Conservation (phyloP, 2,797 vertebrate genomes). For the Leucoraja ocellata region DNA sequence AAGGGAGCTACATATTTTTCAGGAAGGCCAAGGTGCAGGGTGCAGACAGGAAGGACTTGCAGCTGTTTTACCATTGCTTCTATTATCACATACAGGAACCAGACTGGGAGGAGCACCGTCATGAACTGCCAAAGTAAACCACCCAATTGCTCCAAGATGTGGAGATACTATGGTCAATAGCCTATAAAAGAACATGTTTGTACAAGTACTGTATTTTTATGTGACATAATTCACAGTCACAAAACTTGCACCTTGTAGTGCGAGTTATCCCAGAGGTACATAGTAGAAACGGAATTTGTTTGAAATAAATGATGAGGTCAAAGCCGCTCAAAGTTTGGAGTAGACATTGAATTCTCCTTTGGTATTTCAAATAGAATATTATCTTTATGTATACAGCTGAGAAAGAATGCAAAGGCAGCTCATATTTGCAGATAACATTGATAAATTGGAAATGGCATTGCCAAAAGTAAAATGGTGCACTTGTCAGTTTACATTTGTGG, state of each 20-base stretch:
- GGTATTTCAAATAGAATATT: too few relatives aligned
- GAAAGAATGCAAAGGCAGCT: too few relatives aligned
- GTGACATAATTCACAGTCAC: background rate
- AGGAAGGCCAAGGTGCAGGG: background rate
- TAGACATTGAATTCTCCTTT: background rate
- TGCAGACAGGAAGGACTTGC: constrained; percentile 19
- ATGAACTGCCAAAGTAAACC: constrained; percentile 29
- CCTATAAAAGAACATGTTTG: constrained; percentile 5
- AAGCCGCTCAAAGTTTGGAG: background rate
- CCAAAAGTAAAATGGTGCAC: too few relatives aligned
- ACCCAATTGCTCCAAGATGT: background rate
- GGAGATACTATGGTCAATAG: background rate
- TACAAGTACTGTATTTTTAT: background rate
- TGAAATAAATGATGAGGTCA: background rate
- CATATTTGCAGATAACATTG: too few relatives aligned
- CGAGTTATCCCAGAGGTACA: background rate
- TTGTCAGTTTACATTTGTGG: too few relatives aligned
- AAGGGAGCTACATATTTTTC: background rate
- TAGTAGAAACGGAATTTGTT: background rate
- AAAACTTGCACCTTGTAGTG: background rate
- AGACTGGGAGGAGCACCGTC: background rate
- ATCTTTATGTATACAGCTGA: too few relatives aligned
- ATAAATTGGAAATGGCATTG: too few relatives aligned
- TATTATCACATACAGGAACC: constrained; percentile 25
- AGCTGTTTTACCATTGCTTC: background rate